Conservation (phyloP, 2,113 vertebrate genomes). For the Narcine bancroftii region DNA sequence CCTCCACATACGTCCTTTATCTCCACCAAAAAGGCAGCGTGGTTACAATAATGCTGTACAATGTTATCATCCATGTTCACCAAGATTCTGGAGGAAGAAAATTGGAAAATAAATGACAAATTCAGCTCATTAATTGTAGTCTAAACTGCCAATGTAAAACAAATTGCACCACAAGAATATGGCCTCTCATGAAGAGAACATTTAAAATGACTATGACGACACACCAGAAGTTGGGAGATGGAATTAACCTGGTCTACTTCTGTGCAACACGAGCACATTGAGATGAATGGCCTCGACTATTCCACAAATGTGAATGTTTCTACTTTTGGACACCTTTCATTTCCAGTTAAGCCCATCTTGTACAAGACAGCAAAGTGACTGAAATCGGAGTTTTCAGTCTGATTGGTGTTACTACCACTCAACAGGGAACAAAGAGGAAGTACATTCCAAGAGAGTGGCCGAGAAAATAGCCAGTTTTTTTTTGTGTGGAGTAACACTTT, state of each 20-base stretch:
- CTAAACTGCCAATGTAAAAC: neutral
- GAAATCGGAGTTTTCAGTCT: neutral
- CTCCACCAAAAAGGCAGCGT: conserved; percentile 86
- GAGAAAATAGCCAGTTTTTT: neutral
- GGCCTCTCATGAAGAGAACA: neutral
- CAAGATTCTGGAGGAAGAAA: conserved; percentile 63
- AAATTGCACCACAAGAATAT: neutral
- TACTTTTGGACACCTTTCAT: neutral
- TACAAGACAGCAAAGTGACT: neutral
- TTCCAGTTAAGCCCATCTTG: neutral
- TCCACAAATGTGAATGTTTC: too few species aligned
- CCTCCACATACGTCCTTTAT: conserved; percentile 69
- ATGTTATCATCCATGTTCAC: conserved; percentile 99
- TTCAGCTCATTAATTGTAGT: neutral
- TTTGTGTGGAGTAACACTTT: neutral
- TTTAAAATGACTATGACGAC: too few species aligned
- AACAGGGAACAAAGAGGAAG: too few species aligned
- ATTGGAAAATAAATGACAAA: neutral
- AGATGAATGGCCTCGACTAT: too few species aligned
- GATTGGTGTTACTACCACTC: neutral
- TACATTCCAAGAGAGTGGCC: neutral
- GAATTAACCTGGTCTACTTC: too few species aligned
- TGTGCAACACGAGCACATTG: too few species aligned
- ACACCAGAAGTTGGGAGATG: too few species aligned
- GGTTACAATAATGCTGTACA: conserved; percentile 94